Percentiles rank a stretch among this genome's conserved stretches.
Conservation (phyloP, 2,888 invertebrate species). For the Eupithecia vulgata region DNA sequence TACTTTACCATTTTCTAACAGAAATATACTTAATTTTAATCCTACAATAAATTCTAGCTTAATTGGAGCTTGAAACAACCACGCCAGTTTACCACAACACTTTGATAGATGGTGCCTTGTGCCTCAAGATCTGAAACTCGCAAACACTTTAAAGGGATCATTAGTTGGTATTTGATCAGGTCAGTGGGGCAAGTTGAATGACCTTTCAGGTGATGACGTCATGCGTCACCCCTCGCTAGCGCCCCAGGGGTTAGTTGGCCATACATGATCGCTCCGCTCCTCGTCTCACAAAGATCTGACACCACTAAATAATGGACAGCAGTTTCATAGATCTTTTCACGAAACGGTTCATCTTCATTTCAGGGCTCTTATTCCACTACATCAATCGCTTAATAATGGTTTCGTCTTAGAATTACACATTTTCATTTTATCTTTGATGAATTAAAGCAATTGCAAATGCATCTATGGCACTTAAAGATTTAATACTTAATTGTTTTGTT, state of each 20-base stretch:
- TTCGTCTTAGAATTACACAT: too few relatives aligned
- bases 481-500: too few relatives aligned
- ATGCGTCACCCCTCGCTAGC: conserved; percentile 43
- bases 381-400: too few relatives aligned
- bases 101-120: conserved; percentile 25
- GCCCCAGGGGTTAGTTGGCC: conserved; percentile 16
- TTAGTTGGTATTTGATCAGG: conserved; percentile 38
- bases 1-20: not conserved
- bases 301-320: not conserved
- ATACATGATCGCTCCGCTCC: not conserved
- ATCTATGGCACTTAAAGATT: too few relatives aligned
- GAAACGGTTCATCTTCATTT: not conserved
- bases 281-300: not conserved
- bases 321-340: conserved; percentile 1
- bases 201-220: conserved; percentile 45
- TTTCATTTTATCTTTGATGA: too few relatives aligned
- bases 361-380: too few relatives aligned
- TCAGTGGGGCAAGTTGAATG: conserved; percentile 48
- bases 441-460: too few relatives aligned
- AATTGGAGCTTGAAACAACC: conserved; percentile 2
- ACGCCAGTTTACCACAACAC: conserved; percentile 21
- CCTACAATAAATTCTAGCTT: conserved; percentile 2
- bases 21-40: not conserved
- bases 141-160: conserved; percentile 32
- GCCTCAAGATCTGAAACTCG: conserved; percentile 25